Conservation (phyloP, 2,113 vertebrate species). For the Emydocephalus ijimae region DNA sequence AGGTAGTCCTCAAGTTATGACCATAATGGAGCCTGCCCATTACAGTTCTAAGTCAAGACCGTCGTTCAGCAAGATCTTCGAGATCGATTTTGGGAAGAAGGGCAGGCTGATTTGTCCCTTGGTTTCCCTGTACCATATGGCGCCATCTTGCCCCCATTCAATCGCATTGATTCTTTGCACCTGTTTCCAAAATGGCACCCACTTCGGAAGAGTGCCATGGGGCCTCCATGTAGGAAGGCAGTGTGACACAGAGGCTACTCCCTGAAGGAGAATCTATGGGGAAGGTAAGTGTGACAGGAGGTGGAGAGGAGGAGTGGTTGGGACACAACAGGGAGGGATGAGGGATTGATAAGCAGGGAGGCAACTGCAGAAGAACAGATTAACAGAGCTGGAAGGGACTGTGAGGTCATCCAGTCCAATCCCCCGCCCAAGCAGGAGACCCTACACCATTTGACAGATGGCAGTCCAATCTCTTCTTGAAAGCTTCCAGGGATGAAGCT, state of each 20-base stretch:
- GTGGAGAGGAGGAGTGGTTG: too few relatives aligned
- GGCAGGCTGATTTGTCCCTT: background rate
- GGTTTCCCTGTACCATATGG: background rate
- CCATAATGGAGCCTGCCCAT: background rate
- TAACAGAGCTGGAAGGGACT: too few relatives aligned
- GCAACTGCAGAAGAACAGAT: too few relatives aligned
- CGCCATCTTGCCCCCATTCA: background rate
- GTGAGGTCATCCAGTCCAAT: too few relatives aligned
- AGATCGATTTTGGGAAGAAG: background rate
- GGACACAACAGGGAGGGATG: background rate
- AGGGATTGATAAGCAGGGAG: background rate
- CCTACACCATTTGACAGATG: too few relatives aligned
- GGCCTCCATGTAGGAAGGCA: background rate
- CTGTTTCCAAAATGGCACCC: background rate
- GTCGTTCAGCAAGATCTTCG: background rate
- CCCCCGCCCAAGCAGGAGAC: too few relatives aligned
- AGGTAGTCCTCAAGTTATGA: background rate
- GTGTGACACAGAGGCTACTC: background rate
- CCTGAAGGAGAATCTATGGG: background rate
- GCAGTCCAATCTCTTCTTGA: too few relatives aligned
- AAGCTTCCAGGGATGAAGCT: too few relatives aligned
- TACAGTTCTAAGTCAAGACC: background rate
- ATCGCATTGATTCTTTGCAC: background rate
- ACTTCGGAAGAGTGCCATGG: background rate
- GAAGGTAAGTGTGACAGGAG: background rate